Evolutionary conservation across 2,113 vertebrate species (phyloP), one percentile per base, ranked within the genome.

Genomic region (Budorcas taxicolor): DNA sequence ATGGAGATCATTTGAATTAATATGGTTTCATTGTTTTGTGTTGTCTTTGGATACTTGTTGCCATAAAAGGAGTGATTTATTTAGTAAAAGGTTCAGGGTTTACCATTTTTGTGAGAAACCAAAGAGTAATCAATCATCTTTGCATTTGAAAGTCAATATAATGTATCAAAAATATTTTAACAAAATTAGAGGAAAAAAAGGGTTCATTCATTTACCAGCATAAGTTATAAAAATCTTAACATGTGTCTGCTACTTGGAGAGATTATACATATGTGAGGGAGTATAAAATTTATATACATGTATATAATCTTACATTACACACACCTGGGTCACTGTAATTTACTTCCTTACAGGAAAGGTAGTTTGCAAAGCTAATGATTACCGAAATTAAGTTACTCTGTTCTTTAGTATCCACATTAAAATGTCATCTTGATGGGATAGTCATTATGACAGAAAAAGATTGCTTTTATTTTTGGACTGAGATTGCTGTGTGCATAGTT

Each of bases 91-190:
- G 17, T 95, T 96, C 95, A 64, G 87, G 55, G 29, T 92, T 96
- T 97, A 90, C 97, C 84, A 94, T 93, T 98, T 98, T 98, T 98
- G 87, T 96, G 71, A 47, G 81, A 92, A 93, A 95, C 16, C 67
- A 92, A 92, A 97, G 87, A 95, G 62, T 95, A 96, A 85, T 84
- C 33, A 96, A 85, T 84, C 33, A 97, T 84, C 15, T 87, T 88
- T 88, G 47, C 21, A 87, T 57, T 96, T 92, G 29, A 88, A 98
- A 89, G 27, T 87, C 74, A 98, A 62, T 52, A 64, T 16, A 53
- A 15, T 82, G 7, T 94, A 25, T 97, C 91, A 74, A 90, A 57
- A 85, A 36, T 53, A 88, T 95, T 94, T 62, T 86, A 94, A 95
- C n/a, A 97, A 76, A 95, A 91, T 96, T 92, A 29, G 86, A 87